Evolutionary conservation across 2,797 vertebrate genomes (phyloP).

Genomic region (Sebastiscus tertius): DNA sequence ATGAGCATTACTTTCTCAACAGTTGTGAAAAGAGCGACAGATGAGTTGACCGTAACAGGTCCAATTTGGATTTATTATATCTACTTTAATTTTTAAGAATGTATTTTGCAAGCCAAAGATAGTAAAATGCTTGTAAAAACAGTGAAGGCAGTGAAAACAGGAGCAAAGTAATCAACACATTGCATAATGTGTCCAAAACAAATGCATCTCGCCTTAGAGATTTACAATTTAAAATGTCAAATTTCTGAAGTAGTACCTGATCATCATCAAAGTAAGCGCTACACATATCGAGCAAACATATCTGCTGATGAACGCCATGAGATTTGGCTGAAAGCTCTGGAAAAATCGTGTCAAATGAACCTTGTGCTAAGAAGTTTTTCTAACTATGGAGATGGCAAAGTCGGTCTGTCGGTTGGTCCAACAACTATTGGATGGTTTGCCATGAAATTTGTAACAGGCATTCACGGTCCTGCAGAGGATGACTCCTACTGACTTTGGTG

Average conservation of each 20-base stretch:
- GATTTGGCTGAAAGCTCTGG: not conserved
- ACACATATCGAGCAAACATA: not conserved
- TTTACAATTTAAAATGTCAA: not conserved
- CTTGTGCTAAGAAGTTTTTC: not conserved
- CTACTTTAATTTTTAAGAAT: not conserved
- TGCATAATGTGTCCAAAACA: not conserved
- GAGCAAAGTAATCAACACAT: not conserved
- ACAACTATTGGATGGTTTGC: not conserved
- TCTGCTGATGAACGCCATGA: not conserved
- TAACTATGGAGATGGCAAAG: not conserved
- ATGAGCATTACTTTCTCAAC: not conserved
- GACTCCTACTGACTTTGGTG: not conserved
- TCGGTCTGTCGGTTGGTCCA: too few species aligned
- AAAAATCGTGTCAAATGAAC: not conserved
- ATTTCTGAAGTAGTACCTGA: not conserved
- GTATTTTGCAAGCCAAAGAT: not conserved
- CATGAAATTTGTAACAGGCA: not conserved
- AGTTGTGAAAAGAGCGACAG: not conserved
- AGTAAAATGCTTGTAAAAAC: not conserved
- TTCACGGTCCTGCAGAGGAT: not conserved
- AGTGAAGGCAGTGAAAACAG: not conserved
- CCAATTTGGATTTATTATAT: not conserved
- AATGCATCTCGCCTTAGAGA: not conserved
- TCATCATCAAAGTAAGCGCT: not conserved
- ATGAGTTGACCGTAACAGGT: not conserved